phyloP scores from a whole-genome alignment of 1,140 invertebrate species.

The Pseudomyrmex pallidus region DNA sequence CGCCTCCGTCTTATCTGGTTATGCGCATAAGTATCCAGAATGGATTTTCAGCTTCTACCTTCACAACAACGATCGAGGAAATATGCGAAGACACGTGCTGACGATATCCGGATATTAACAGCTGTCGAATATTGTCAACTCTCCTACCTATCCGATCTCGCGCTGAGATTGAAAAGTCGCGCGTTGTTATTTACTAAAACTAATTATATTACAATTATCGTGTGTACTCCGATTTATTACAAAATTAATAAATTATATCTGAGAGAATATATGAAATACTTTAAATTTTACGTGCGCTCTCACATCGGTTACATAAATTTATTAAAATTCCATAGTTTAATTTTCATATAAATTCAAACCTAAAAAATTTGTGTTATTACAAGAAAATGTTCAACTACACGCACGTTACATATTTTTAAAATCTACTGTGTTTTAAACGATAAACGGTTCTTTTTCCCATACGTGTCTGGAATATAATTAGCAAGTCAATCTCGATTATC shows the following conservation, averaged over 20 bases:
- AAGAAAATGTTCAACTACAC: neutral
- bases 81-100: constrained; percentile 63
- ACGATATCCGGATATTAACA: constrained; percentile 25
- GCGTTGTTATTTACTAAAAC: neutral
- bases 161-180: neutral
- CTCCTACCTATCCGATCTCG: neutral
- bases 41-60: constrained; percentile 48
- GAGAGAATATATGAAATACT: too few relatives aligned
- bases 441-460: neutral
- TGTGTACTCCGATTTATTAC: neutral
- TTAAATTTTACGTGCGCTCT: too few relatives aligned
- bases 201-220: neutral
- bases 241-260: neutral
- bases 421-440: neutral
- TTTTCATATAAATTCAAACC: too few relatives aligned
- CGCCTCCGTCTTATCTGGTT: constrained; percentile 30
- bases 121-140: constrained; percentile 40
- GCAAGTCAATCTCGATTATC: neutral
- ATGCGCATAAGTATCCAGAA: constrained; percentile 31
- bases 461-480: neutral
- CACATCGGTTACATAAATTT: too few relatives aligned
- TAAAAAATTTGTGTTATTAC: too few relatives aligned
- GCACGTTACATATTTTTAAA: neutral
- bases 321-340: too few relatives aligned
- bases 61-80: constrained; percentile 32